Base-by-base conservation (phyloP, 2,888 invertebrate species). In the Standfussiana lucernea region DNA sequence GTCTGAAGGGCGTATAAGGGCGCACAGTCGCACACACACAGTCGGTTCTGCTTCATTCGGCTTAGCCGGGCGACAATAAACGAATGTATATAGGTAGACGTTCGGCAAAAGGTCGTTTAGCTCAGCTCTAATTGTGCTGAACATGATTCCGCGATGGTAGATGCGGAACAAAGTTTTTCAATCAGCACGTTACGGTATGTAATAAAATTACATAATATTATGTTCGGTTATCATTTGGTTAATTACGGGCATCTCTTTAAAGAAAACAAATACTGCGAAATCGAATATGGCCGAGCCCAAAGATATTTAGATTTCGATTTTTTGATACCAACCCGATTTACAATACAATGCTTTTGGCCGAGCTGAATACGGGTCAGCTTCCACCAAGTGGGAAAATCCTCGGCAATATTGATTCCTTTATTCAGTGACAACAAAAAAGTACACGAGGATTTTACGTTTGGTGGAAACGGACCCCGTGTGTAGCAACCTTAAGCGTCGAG, bases 131-230 rank as follows among this genome's bases (percentile, higher is more conserved):
- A 18, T 21, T 59, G 21, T 32, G 32, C 32, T 32, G 32, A 21
- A 59, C 15, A n/a, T 62, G 24, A n/a, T 37, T 37, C n/a, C 6
- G 37, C 35, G 32, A 61, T 61, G 61, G 24, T 24, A 13, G 24
- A 62, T 37, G 62, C 62, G 7, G 37, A 62, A n/a, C 37, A 62
- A 62, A n/a, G 40, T 40, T 40, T 40, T 64, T 40, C n/a, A 62
- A 62, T 24, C 37, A n/a, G 40, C 7, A 64, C 8, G 37, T n/a
- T 32, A 32, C 28, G 28, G 28, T 59, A 18, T 28, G n/a, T 13
- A n/a, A n/a, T n/a, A n/a, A 53, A 53, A 53, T 53, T 13, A 53
- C n/a, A 28, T 59, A 32, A 28, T 59, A 32, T 7, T 59, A 59
- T 32, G 18, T 32, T 59, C 18, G 32, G 59, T 32, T 32, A 32